These are phyloP conservation scores for Orthonychiurus folsomi DNA, from an alignment of 2,888 invertebrate species.

Conservation along the genomic window DNA sequence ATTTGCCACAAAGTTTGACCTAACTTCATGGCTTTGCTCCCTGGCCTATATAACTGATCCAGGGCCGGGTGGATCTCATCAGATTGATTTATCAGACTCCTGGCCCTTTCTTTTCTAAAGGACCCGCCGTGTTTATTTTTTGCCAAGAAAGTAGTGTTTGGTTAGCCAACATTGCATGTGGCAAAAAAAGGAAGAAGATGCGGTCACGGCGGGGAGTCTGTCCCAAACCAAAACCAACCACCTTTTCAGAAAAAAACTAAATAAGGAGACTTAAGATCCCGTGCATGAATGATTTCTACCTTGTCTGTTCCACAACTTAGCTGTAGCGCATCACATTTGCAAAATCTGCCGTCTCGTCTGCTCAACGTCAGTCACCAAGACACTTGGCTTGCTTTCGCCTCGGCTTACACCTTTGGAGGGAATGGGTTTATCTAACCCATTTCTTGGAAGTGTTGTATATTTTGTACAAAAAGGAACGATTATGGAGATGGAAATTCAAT, in stretches of 20 bases:
- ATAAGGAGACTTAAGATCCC: no score
- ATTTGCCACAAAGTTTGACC: background rate
- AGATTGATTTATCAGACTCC: background rate
- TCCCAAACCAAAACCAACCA: no score
- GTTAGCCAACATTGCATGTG: background rate
- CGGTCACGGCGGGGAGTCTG: no score
- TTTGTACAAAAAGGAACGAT: background rate
- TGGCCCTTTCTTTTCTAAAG: no score
- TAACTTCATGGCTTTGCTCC: background rate
- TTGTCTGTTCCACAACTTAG: no score
- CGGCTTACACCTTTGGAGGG: background rate
- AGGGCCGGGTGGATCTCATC: background rate
- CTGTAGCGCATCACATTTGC: no score
- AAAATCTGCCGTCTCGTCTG: no score
- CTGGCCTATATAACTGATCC: background rate
- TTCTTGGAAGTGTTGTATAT: conserved; percentile 3
- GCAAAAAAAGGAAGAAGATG: no score
- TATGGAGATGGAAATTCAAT: background rate
- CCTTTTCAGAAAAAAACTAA: no score
- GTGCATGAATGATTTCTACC: no score
- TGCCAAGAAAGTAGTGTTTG: no score
- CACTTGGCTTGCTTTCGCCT: background rate
- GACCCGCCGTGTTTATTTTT: no score
- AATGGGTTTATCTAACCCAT: background rate
- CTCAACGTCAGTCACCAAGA: background rate